Evolutionary conservation across 2,797 vertebrate species (phyloP), one percentile per base, ranked within the genome.

Genomic region (Alectoris magna): DNA sequence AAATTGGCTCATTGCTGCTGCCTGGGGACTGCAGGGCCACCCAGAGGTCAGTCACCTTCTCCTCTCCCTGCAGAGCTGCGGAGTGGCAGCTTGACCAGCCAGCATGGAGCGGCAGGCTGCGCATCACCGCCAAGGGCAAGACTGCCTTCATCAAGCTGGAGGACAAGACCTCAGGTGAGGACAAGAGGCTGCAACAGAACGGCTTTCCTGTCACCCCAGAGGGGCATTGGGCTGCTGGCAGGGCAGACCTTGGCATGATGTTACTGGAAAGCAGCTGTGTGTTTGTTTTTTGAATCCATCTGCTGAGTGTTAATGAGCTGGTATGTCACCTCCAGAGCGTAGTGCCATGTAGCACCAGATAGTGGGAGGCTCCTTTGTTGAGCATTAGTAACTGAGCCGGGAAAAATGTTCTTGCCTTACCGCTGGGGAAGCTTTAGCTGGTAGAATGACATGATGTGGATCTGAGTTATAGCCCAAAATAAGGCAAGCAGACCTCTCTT

Each of bases 61-160:
- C 72, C 85, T 59, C 91, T 55, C 64, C n/a, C 27, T 53, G 1
- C 82, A 99, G 99, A 39, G 99, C 99, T 41, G 99, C 99, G 0
- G 99, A 99, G 93, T 99, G 99, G 99, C 99, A 99, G 96, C 98
- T 99, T 97, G 99, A 99, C 68, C 99, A 99, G 95, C 99, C 99
- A 0, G 97, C 98, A 0, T 99, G 99, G 99, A 99, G 97, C 29
- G 99, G 99, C 23, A 97, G 99, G 90, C 97, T 99, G 97, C 98
- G 99, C 73, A 98, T 99, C 95, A 99, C 98, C 0, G 98, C 99
- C 1, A 98, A 98, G 92, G 99, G 98, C 91, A 99, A 98, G 76
- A 77, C 96, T 15, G 99, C 98, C 12, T 99, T 96, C 96, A 99
- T 99, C 86, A 99, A 98, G 92, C 97, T 99, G 89, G 99, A 99